Percentiles rank a stretch among this genome's conserved stretches.
Evolutionary conservation across 2,888 invertebrate species (phyloP).

Genomic region (Drosophila quinaria): DNA sequence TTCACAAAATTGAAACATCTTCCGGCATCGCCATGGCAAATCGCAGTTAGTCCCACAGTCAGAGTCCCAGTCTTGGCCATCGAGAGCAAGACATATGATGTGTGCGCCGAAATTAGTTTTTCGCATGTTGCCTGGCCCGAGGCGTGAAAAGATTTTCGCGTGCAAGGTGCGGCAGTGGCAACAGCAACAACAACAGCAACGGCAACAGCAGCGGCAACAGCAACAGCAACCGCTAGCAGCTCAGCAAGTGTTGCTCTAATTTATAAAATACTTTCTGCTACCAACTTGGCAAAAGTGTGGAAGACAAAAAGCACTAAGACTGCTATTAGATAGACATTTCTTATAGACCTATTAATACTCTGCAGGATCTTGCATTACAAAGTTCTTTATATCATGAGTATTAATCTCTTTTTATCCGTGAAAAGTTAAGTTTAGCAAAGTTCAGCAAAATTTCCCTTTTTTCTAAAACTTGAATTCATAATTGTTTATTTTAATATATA

Average conservation of each 20-base stretch:
- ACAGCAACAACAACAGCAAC: conserved; percentile 34
- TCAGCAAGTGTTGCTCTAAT: conserved; percentile 79
- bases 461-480: no score
- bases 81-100: conserved; percentile 70
- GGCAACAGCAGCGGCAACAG: conserved; percentile 12
- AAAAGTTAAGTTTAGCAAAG: no score
- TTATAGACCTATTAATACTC: conserved; percentile 43
- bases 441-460: no score
- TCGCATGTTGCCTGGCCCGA: conserved; percentile 72
- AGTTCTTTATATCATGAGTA: neutral
- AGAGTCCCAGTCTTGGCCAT: conserved; percentile 10
- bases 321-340: neutral
- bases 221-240: conserved; percentile 35
- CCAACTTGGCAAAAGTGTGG: conserved; percentile 52
- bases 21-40: conserved; percentile 57
- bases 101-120: conserved; percentile 81
- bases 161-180: conserved; percentile 71
- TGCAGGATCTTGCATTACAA: neutral
- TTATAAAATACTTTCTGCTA: conserved; percentile 78
- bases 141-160: conserved; percentile 80
- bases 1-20: conserved; percentile 77
- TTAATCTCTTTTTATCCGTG: neutral
- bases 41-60: conserved; percentile 5
- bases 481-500: no score
- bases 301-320: conserved; percentile 31